phyloP scores from a whole-genome alignment of 2,113 vertebrate species.

The Pteronura brasiliensis region DNA sequence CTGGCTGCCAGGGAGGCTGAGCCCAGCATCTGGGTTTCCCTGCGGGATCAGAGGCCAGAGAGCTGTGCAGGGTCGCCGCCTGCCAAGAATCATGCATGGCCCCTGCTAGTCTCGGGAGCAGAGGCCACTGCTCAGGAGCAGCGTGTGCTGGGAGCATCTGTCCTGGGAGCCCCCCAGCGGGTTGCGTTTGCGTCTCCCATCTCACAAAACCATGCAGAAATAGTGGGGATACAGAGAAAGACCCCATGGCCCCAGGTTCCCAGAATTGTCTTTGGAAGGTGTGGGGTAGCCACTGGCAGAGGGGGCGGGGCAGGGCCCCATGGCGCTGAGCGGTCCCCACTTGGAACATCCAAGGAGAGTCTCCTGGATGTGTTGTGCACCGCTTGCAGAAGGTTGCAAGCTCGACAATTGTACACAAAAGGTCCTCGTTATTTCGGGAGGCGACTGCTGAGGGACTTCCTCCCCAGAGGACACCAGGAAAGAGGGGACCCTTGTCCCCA shows the following conservation, averaged over 20 bases:
- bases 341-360: accelerated
- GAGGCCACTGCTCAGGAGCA: background rate
- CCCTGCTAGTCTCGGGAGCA: background rate
- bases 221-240: too few relatives aligned
- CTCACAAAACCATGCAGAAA: background rate
- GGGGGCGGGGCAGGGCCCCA: accelerated
- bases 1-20: background rate
- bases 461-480: background rate
- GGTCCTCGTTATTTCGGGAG: background rate
- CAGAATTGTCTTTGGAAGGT: background rate
- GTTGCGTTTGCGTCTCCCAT: accelerated
- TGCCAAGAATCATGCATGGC: too few relatives aligned
- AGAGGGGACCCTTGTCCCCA: background rate
- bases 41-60: background rate
- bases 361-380: accelerated
- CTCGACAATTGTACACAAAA: accelerated
- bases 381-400: background rate
- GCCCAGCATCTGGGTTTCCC: background rate
- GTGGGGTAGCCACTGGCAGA: accelerated
- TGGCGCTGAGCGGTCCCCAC: background rate
- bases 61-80: background rate
- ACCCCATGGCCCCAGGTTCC: background rate
- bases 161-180: accelerated
- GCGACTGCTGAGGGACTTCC: accelerated
- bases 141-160: background rate